Conservation (phyloP, 2,888 invertebrate species). For the Platypus cylindrus region DNA sequence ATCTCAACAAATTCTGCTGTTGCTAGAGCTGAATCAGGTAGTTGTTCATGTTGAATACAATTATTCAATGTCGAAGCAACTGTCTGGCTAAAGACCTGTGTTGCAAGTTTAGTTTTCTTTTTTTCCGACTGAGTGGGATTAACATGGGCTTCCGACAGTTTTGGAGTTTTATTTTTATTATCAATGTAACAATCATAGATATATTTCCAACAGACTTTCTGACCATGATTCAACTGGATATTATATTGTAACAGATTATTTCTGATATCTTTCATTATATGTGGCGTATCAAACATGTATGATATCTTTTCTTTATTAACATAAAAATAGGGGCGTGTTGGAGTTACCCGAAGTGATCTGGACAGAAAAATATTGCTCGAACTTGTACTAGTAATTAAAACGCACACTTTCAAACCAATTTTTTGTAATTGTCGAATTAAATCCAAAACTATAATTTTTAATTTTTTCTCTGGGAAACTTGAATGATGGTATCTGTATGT, state of each 20-base stretch:
- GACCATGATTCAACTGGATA: slow-evolving; percentile 10
- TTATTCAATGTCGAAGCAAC: slow-evolving; percentile 6
- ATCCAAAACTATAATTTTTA: not conserved
- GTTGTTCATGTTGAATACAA: slow-evolving; percentile 3
- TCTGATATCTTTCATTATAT: slow-evolving; percentile 18
- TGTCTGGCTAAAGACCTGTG: slow-evolving; percentile 11
- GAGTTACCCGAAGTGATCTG: slow-evolving; percentile 10
- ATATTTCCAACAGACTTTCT: no score
- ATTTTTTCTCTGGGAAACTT: slow-evolving; percentile 1
- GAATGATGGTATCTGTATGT: slow-evolving; percentile 11
- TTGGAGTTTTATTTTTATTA: no score
- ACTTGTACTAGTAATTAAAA: slow-evolving; percentile 13
- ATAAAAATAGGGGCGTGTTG: slow-evolving; percentile 15
- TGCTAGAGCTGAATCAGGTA: no score
- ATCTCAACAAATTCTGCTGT: slow-evolving; percentile 3
- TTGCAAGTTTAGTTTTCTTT: slow-evolving; percentile 16
- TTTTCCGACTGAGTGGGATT: slow-evolving; percentile 13
- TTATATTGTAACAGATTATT: no score
- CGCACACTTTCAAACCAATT: slow-evolving; percentile 10
- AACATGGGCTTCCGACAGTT: slow-evolving; percentile 14
- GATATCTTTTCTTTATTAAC: slow-evolving; percentile 12
- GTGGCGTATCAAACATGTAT: slow-evolving; percentile 18
- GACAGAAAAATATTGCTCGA: slow-evolving; percentile 13
- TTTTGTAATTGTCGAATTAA: slow-evolving; percentile 2
- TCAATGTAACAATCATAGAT: no score